Evolutionary conservation across 2,797 vertebrate genomes (phyloP), one percentile per base, ranked within the genome.

Genomic region (Otolemur crassicaudatus): DNA sequence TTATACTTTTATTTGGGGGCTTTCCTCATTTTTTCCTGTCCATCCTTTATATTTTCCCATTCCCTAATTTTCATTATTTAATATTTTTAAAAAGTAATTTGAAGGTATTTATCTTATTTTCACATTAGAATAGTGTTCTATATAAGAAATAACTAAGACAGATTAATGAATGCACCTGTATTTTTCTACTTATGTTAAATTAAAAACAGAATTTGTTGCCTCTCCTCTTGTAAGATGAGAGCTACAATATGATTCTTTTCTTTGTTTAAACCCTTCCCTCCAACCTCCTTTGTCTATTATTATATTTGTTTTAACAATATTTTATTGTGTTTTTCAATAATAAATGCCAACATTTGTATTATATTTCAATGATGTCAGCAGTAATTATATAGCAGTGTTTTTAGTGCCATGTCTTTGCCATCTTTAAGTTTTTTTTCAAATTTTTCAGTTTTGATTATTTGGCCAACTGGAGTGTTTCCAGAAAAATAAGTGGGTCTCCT

Each of bases 231-330:
- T 79, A 87, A 90, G 65, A 91, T 58, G 60, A 90, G 56, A 92
- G 46, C 84, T 76, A 23, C 67, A 80, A 16, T 84, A 75, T 76
- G 40, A 67, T 93, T 94, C 22, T 76, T 40, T 91, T 87, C 70
- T 43, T 87, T 96, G 83, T 53, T 91, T 46, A 13, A 76, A 82
- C 43, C 2, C 22, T 63, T 70, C 29, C 25, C 12, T 75, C 20
- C 19, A 40, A 43, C 23, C 5, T 25, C 61, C 80, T 11, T 31
- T 95, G 72, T 63, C 25, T 85, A 12, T 85, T 94, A 89, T 63
- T 91, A 40, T 70, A 37, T 87, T 97, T 95, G 70, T 92, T 96
- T 93, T 40, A 88, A 4, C 85, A 91, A 69, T 53, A 63, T 90
- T 82, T 90, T 34, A 12, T 7, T 93, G 27, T 69, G 27, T 56